Conservation (phyloP, 2,113 vertebrate species). For the Chunga burmeisteri region DNA sequence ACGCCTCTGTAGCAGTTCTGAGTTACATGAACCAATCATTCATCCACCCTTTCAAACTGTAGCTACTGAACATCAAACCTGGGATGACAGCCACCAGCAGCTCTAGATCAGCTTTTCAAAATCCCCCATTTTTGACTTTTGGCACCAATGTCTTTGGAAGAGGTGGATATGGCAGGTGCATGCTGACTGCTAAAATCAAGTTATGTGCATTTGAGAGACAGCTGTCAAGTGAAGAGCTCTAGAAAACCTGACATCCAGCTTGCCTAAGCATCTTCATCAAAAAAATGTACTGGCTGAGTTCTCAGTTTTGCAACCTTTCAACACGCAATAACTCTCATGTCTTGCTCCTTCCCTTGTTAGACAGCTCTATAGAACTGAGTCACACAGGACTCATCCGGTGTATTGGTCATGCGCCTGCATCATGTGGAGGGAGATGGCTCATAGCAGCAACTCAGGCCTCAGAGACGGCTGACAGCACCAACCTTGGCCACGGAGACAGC, state of each 20-base stretch:
- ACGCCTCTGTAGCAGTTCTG: neutral
- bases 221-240: conserved; percentile 12
- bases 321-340: neutral
- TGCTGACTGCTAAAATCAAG: neutral
- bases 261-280: neutral
- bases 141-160: neutral
- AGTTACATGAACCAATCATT: neutral
- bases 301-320: neutral
- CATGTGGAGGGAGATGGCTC: neutral
- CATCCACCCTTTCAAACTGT: neutral
- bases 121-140: neutral
- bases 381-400: neutral
- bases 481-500: neutral
- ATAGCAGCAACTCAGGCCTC: neutral
- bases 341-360: neutral
- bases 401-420: neutral
- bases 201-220: neutral
- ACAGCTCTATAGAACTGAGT: neutral
- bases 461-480: neutral
- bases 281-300: neutral
- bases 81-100: conserved; percentile 18
- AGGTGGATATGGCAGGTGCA: neutral
- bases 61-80: neutral
- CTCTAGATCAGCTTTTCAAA: neutral
- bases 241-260: neutral